Conservation (phyloP, 2,113 vertebrate species). For the Sphaerodactylus townsendi region DNA sequence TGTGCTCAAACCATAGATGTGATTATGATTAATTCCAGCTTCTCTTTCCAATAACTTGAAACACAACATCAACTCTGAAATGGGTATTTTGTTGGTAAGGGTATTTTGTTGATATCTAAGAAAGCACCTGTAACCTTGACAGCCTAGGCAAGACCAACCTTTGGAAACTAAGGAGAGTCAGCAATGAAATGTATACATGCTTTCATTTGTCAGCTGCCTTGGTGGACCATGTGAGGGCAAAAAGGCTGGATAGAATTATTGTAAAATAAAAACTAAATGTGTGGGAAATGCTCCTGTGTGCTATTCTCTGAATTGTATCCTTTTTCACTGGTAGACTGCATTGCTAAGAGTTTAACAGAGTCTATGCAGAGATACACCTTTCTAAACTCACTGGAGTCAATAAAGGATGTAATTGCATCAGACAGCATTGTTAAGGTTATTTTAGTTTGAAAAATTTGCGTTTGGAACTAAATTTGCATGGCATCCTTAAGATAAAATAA, state of each 20-base stretch:
- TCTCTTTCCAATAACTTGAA: not conserved
- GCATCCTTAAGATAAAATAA: not conserved
- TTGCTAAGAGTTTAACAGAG: no score
- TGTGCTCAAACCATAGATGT: not conserved
- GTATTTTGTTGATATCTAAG: not conserved
- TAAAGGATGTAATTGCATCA: not conserved
- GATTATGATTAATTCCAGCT: not conserved
- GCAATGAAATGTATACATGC: no score
- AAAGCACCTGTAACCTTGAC: not conserved
- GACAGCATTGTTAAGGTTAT: not conserved
- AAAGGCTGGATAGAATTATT: not conserved
- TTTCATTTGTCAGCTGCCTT: no score
- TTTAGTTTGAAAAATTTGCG: not conserved
- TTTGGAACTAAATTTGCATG: not conserved
- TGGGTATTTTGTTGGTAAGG: no score
- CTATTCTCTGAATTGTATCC: no score
- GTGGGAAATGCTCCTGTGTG: no score
- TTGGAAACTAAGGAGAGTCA: no score
- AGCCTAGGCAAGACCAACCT: not conserved
- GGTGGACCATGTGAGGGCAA: no score
- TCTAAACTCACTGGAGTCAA: no score
- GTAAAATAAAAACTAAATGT: not conserved
- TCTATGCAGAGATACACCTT: no score
- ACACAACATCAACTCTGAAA: not conserved
- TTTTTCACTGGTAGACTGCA: not conserved